Percentiles rank a stretch among this genome's conserved stretches.
Conservation (phyloP, 2,888 invertebrate genomes). For the Ectemnius continuus region DNA sequence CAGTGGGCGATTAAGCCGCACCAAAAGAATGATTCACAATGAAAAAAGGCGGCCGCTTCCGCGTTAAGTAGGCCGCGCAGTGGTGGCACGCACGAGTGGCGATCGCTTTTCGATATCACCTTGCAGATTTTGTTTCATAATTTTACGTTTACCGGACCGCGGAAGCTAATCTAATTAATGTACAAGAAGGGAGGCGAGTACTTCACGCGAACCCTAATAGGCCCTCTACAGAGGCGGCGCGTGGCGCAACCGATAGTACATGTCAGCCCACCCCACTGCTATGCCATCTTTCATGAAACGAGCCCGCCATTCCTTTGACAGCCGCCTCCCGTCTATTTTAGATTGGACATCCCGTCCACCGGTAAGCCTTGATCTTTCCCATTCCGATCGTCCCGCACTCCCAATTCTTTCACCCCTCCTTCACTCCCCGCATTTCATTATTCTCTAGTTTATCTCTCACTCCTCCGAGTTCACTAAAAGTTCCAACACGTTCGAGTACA, state of each 20-base stretch:
- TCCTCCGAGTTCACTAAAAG: too few relatives aligned
- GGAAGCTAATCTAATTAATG: slow-evolving; percentile 24
- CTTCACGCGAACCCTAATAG: not conserved
- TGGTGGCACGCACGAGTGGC: slow-evolving; percentile 44
- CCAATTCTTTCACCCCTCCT: too few relatives aligned
- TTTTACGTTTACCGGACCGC: slow-evolving; percentile 27
- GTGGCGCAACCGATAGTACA: too few relatives aligned
- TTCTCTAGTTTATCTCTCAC: slow-evolving; percentile 15
- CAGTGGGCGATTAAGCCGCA: too few relatives aligned
- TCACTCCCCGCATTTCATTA: not conserved
- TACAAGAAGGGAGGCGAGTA: slow-evolving; percentile 22
- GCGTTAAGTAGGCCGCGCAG: slow-evolving; percentile 51
- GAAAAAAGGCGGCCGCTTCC: slow-evolving; percentile 35
- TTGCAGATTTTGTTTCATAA: slow-evolving; percentile 41
- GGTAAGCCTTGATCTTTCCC: too few relatives aligned
- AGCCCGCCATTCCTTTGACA: too few relatives aligned
- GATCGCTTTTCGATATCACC: slow-evolving; percentile 44
- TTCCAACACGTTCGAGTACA: too few relatives aligned
- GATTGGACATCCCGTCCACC: too few relatives aligned
- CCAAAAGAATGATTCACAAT: not conserved
- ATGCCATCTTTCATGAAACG: too few relatives aligned
- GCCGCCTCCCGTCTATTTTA: too few relatives aligned
- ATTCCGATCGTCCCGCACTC: too few relatives aligned
- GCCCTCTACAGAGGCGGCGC: not conserved
- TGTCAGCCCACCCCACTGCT: too few relatives aligned